Evolutionary conservation across 1,140 invertebrate species (phyloP).

Genomic region (Phymastichus coffea): DNA sequence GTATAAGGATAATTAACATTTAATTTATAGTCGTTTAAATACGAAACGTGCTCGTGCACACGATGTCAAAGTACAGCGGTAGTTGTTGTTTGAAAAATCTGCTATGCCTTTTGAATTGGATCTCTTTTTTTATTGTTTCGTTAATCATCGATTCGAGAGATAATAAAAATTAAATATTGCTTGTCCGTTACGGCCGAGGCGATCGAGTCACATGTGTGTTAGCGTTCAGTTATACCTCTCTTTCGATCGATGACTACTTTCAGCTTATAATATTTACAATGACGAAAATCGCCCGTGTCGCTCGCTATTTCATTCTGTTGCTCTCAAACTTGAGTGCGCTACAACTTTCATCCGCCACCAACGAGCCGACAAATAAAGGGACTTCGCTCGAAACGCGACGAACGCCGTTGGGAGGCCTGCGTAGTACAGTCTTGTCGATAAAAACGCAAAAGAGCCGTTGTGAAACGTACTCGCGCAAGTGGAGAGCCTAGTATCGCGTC

Average conservation of each 20-base stretch:
- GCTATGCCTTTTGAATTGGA: neutral
- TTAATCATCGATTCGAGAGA: slow-evolving; percentile 41
- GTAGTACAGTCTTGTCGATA: too few species aligned
- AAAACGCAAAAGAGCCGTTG: too few species aligned
- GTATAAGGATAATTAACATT: slow-evolving; percentile 58
- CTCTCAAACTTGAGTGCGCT: too few species aligned
- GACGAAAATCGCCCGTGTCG: slow-evolving; percentile 32
- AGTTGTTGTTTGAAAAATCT: slow-evolving; percentile 49
- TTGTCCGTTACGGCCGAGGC: slow-evolving; percentile 50
- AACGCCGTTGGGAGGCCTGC: too few species aligned
- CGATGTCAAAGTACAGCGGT: slow-evolving; percentile 48
- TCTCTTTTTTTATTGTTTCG: slow-evolving; percentile 20
- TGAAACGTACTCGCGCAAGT: too few species aligned
- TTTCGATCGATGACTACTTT: slow-evolving; percentile 45
- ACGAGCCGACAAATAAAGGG: too few species aligned
- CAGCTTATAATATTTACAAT: slow-evolving; percentile 40
- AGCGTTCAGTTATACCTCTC: slow-evolving; percentile 7
- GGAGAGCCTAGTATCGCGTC: too few species aligned
- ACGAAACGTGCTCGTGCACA: slow-evolving; percentile 49
- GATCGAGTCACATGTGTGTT: slow-evolving; percentile 36
- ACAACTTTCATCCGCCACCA: neutral
- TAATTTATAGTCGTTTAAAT: slow-evolving; percentile 57
- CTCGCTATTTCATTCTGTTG: too few species aligned
- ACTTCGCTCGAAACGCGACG: too few species aligned
- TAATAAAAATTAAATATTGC: slow-evolving; percentile 56